These are phyloP conservation scores for Sarcophilus harrisii DNA, from an alignment of 2,797 vertebrate genomes.

Conservation along the genomic window DNA sequence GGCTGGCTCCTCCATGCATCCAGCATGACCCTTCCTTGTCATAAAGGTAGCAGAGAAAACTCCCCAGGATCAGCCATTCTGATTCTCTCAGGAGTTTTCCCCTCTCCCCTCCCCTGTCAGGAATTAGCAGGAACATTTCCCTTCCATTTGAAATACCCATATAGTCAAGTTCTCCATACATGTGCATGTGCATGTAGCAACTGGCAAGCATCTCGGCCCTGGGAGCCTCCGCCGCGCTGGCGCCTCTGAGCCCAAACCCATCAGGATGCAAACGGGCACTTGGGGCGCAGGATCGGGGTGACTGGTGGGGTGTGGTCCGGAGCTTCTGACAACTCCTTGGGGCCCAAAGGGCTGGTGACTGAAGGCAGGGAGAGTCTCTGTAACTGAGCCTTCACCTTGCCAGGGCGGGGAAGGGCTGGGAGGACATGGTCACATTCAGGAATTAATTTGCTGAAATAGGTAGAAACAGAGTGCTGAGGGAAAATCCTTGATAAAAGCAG, in stretches of 20 bases:
- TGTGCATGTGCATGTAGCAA: background rate
- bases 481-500: background rate
- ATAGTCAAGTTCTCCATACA: background rate
- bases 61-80: background rate
- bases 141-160: background rate
- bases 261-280: background rate
- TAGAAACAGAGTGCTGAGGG: background rate
- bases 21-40: background rate
- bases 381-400: constrained; percentile 26
- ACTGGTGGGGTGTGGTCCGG: constrained; percentile 3
- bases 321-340: background rate
- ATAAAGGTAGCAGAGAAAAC: background rate
- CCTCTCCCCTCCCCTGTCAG: background rate
- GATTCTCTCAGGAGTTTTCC: background rate
- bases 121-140: background rate
- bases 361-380: background rate
- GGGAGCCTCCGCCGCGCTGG: background rate
- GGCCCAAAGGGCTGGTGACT: background rate
- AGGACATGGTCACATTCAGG: background rate
- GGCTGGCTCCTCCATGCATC: background rate
- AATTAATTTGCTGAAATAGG: constrained; percentile 33
- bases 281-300: constrained; percentile 32
- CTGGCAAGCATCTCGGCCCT: background rate
- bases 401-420: background rate
- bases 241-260: background rate